Base-by-base conservation (phyloP, 2,113 vertebrate genomes). In the Perca flavescens region DNA sequence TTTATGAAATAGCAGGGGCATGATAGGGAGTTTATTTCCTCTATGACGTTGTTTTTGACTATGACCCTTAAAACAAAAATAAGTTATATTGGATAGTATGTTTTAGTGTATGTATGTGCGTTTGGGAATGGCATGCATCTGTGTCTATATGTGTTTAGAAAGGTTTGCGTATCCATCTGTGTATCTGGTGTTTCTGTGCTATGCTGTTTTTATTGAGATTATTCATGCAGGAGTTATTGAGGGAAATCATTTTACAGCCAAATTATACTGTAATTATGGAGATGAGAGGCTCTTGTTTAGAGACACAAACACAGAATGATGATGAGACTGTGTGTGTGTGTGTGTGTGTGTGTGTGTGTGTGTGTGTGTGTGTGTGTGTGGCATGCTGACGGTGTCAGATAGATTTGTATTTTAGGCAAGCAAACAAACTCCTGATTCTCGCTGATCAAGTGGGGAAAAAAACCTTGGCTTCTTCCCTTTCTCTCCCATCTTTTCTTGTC, bases 211-310 rank as follows among this genome's bases (percentile, higher is more conserved):
- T 90, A 91, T 93, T 83, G 87, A 81, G 85, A 82, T 93, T 93
- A 91, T 92, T 93, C 88, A 91, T 89, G 87, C 88, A 85, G 65
- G 79, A 86, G 84, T 89, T 92, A 92, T 93, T 91, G 88, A 85
- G 88, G 85, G 87, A 90, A 94, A 92, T 93, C 74, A 91, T 92
- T 93, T 93, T 93, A 88, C 82, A 91, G 86, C 86, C 88, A 94
- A 94, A 94, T 93, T 89, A 93, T 92, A 86, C 90, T 87, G 90
- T 91, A 91, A 93, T 93, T 93, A 94, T 91, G 89, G 89, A 94
- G 89, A 93, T 92, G 86, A 92, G 91, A 86, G 82, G 76, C 92
- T 90, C 90, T 93, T 92, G 91, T 93, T 94, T 87, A 86, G 84
- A 86, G 77, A 80, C 86, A 87, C 90, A 90, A 89, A 91, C 84